phyloP scores from a whole-genome alignment of 1,140 invertebrate species.

The Caenorhabditis tropicalis region DNA sequence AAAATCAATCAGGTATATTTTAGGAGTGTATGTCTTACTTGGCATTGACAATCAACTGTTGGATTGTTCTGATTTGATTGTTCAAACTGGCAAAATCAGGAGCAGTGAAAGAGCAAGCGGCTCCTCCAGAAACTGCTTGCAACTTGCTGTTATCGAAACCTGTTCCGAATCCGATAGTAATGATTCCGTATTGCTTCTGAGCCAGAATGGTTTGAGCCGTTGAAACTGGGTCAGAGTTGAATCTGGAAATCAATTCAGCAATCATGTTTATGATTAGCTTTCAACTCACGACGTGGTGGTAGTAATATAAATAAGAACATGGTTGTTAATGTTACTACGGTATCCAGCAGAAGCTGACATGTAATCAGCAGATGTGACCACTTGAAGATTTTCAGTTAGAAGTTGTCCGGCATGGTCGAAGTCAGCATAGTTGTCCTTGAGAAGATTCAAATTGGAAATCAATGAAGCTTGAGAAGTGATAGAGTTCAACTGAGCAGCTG shows the following conservation, averaged over 20 bases:
- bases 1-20: neutral
- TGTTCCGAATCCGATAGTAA: slow-evolving; percentile 27
- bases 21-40: neutral
- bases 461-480: slow-evolving; percentile 13
- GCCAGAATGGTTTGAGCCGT: neutral
- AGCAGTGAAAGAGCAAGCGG: slow-evolving; percentile 26
- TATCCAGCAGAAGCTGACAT: neutral
- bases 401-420: slow-evolving; percentile 27
- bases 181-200: slow-evolving; percentile 39
- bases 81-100: slow-evolving; percentile 12
- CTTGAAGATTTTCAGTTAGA: neutral
- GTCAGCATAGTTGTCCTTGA: neutral
- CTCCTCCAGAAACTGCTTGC: slow-evolving; percentile 30
- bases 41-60: slow-evolving; percentile 26
- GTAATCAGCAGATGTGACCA: neutral
- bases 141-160: neutral
- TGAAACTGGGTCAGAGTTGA: slow-evolving; percentile 16
- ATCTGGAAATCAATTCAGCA: slow-evolving; percentile 40
- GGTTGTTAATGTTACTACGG: slow-evolving; percentile 40
- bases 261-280: neutral
- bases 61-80: slow-evolving; percentile 8
- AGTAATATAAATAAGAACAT: slow-evolving; percentile 54
- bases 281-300: slow-evolving; percentile 34
- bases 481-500: neutral
- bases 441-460: neutral